phyloP scores from a whole-genome alignment of 2,113 vertebrate species.

The Hippoglossus stenolepis region DNA sequence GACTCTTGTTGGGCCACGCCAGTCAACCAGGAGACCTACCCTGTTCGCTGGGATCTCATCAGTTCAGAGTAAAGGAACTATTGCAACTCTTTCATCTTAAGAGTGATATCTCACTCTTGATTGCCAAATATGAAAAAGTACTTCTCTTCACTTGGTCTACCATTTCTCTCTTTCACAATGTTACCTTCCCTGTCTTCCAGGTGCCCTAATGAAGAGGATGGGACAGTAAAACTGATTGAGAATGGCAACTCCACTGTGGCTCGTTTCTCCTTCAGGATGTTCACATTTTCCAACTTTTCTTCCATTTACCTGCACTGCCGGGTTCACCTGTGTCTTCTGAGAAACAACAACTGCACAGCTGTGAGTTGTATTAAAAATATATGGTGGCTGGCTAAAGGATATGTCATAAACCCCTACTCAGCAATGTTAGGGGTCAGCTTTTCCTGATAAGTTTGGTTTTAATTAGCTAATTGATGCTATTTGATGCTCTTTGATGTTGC shows the following conservation, averaged over 20 bases:
- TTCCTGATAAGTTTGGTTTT: too few species aligned
- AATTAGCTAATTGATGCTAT: background rate
- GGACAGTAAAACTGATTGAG: constrained; percentile 67
- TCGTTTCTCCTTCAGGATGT: constrained; percentile 80
- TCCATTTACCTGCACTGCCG: constrained; percentile 77
- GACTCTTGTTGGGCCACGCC: constrained; percentile 81
- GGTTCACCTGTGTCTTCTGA: constrained; percentile 73
- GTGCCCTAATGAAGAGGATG: constrained; percentile 72
- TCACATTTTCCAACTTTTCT: constrained; percentile 62
- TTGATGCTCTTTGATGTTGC: too few species aligned
- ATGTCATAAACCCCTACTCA: too few species aligned
- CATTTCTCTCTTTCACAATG: background rate
- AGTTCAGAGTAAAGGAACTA: constrained; percentile 50
- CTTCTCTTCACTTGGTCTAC: too few species aligned
- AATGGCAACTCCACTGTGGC: constrained; percentile 71
- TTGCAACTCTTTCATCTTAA: background rate
- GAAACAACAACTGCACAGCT: constrained; percentile 48
- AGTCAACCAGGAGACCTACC: constrained; percentile 27
- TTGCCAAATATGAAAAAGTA: too few species aligned
- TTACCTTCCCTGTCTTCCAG: constrained; percentile 41
- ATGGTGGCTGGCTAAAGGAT: background rate
- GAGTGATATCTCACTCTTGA: background rate
- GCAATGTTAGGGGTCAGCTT: too few species aligned
- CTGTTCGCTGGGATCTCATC: constrained; percentile 75
- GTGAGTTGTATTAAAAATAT: constrained; percentile 50